Base-by-base conservation (phyloP, 2,888 invertebrate species). In the Lasiommata megera region DNA sequence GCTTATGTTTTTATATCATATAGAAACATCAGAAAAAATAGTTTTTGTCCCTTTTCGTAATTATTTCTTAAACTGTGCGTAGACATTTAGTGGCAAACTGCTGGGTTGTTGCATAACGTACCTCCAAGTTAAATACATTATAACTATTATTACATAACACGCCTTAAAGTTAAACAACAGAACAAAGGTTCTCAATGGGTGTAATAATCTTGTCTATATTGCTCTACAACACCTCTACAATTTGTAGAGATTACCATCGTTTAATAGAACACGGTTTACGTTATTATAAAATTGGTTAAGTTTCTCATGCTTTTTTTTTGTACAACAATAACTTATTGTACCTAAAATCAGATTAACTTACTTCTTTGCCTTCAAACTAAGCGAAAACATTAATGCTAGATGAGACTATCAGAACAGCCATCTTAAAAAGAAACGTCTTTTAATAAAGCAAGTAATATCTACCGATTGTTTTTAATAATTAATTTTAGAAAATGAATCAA, bases 101-200 rank as follows among this genome's bases (percentile, higher is more conserved):
- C 23, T 23, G 23, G 5, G 23, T 7, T 12, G 14, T 29, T 14
- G 28, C 28, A 8, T 28, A 29, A 43, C 14, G 31, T 11, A 31
- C 8, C 28, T 28, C n/a, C 6, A 31, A 46, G 46, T 46, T 16
- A 46, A 46, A 11, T 11, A 43, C 43, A 43, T 14, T 46, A 31
- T 46, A 44, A 28, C 14, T 12, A n/a, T 23, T 6, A 8, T 41
- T 46, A 46, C 44, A 31, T 46, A 46, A 46, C 9, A 28, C 3
- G 6, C 31, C 29, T 46, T 46, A 29, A 46, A 17, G 31, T 29
- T 17, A 46, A 31, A 46, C 40, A 41, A 17, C 12, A 44, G 16
- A 46, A 46, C 46, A 46, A 46, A 46, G 46, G 46, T 16, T 11
- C 29, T 23, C 56, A 43, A 28, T 46, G 29, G 31, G 37, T 37